Base-by-base conservation (phyloP, 2,888 invertebrate genomes). In the Caenorhabditis plicata region DNA sequence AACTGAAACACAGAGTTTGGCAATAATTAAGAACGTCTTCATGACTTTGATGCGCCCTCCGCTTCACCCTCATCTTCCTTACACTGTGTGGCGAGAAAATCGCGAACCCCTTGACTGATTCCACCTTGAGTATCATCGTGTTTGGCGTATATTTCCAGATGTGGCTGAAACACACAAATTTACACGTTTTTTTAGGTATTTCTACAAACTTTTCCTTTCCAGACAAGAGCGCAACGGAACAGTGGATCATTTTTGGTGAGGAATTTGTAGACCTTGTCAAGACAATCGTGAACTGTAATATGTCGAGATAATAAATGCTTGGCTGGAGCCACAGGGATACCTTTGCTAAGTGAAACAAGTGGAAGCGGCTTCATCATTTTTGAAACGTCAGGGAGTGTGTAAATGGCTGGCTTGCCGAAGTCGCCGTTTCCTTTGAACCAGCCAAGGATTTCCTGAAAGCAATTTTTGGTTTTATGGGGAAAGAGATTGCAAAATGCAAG, bases 291-390 rank as follows among this genome's bases (percentile, higher is more conserved):
- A 8, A 78, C 77, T 58, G 31, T 39, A 58, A 47, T 2, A 4
- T 35, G 4, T n/a, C n/a, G n/a, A n/a, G 7, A 35, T 17, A 11
- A 17, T 35, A 35, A 7, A 5, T n/a, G 11, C 8, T 35, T 8
- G 8, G 15, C 8, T 35, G 11, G 8, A 8, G 7, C n/a, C n/a
- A 9, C 8, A 17, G n/a, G 7, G 7, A 11, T 2, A 53, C 72
- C 78, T 66, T 80, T 80, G 68, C 71, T 66, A 22, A 80, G 56
- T 0, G 77, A 75, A 15, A 71, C 74, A 15, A 71, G 71, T 3
- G 80, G 80, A 31, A 80, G 54, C n/a, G 80, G 80, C 51, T 80
- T 81, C 75, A 78, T 74, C 67, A 80, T 64, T 55, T 80, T 80
- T 20, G 73, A 77, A 31, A 81, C 64, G 36, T 80, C 80, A 33